Base-by-base conservation (phyloP, 1,140 invertebrate genomes). In the Lycorma delicatula region DNA sequence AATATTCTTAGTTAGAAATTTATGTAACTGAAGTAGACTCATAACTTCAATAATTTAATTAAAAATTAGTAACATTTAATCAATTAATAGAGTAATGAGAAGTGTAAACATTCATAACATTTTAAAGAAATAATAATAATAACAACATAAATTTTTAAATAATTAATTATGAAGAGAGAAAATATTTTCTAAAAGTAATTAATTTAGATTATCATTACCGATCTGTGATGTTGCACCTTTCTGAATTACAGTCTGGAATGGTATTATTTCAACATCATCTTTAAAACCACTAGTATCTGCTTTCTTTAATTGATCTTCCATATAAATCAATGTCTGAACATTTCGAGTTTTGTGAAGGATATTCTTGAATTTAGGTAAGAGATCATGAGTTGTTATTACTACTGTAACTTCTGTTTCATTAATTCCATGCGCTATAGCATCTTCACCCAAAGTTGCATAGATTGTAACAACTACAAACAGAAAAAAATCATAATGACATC, bases 361-460 rank as follows among this genome's bases (percentile, higher is more conserved):
- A 26, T 81, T 80, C 69, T 86, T 89, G 70, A 97, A 89, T 75
- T 96, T 97, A 16, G 89, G 87, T 65, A 96, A 71, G 27, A 96
- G 76, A 53, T 95, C 91, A 66, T 89, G 85, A 18, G 88, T 88
- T 5, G 91, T 95, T 63, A 97, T 91, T 12, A 96, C 85, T 12
- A 88, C 84, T 44, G 82, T 85, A 0, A 93, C 93, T 75, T 97
- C 92, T 1, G 95, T 97, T 77, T 98, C 93, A 70, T 95, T 97
- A 61, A 99, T 87, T 31, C 89, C 94, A 71, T 97, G 94, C 1
- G 90, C 83, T 44, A 99, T 87, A 3, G 93, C 96, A 6, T 98
- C 95, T 64, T 97, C 92, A 3, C 95, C 95, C 0, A 98, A 78
- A 0, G 95, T 99, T 1, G 96, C 90, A 71, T 98, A 99, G 57